A percentile compares a stretch with the other conserved stretches of the same genome.
phyloP scores from a whole-genome alignment of 2,797 vertebrate species.

The Ispidina lecontei region DNA sequence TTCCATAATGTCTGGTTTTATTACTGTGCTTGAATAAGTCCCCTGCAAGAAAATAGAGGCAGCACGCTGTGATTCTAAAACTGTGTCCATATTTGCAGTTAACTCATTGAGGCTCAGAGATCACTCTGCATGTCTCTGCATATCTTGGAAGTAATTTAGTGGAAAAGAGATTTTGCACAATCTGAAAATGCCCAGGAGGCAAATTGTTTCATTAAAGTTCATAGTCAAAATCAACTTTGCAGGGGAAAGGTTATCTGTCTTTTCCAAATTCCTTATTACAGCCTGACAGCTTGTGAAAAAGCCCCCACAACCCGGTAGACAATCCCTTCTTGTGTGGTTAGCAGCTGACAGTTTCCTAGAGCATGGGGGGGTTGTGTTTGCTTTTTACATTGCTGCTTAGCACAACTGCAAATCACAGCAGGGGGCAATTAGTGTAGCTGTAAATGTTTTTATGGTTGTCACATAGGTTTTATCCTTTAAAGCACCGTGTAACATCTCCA shows the following conservation, averaged over 20 bases:
- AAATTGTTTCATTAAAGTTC: constrained; percentile 56
- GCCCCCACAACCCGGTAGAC: background rate
- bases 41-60: background rate
- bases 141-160: background rate
- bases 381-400: background rate
- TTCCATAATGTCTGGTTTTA: background rate
- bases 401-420: constrained; percentile 44
- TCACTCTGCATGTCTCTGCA: background rate
- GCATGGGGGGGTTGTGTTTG: background rate
- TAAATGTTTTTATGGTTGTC: constrained; percentile 8
- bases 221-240: constrained; percentile 58
- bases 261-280: constrained; percentile 30
- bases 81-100: constrained; percentile 5
- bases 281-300: background rate
- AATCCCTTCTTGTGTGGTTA: constrained; percentile 3
- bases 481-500: background rate
- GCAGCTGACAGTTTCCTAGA: background rate
- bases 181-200: constrained; percentile 43
- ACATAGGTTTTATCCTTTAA: constrained; percentile 23
- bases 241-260: constrained; percentile 45
- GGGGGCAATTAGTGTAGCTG: constrained; percentile 25
- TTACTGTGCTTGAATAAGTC: background rate
- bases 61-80: constrained; percentile 18
- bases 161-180: constrained; percentile 3
- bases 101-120: constrained; percentile 47